Evolutionary conservation across 2,888 invertebrate genomes (phyloP).

Genomic region (Drosophila putrida): DNA sequence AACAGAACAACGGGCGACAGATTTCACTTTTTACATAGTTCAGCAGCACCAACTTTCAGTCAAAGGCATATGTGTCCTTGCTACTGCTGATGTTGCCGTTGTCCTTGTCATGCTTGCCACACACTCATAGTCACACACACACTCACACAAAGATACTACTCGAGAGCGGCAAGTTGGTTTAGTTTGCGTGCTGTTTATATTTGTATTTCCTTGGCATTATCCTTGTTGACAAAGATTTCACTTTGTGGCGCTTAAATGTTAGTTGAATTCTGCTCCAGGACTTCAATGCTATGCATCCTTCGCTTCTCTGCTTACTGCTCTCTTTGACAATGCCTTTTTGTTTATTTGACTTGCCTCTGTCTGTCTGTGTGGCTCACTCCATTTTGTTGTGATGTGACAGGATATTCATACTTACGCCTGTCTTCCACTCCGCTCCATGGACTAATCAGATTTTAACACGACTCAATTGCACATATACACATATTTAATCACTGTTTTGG

Average conservation of each 20-base stretch:
- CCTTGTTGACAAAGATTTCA: conserved; percentile 83
- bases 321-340: conserved; percentile 75
- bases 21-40: conserved; percentile 75
- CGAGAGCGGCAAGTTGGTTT: conserved; percentile 70
- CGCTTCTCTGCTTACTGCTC: conserved; percentile 49
- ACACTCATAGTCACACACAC: conserved; percentile 17
- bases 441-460: conserved; percentile 35
- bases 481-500: conserved; percentile 13
- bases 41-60: conserved; percentile 62
- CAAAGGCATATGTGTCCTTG: conserved; percentile 69
- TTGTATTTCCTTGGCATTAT: conserved; percentile 83
- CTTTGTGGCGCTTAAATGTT: conserved; percentile 83
- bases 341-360: conserved; percentile 73
- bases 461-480: conserved; percentile 11
- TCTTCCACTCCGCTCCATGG: conserved; percentile 34
- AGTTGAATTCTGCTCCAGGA: conserved; percentile 74
- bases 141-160: conserved; percentile 42
- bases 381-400: conserved; percentile 12
- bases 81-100: conserved; percentile 46
- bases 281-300: conserved; percentile 39
- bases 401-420: conserved; percentile 59
- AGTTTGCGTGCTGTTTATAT: conserved; percentile 82
- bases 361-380: conserved; percentile 41
- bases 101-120: conserved; percentile 71
- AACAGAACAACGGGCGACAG: conserved; percentile 66